These are phyloP conservation scores for Zoroaster sp. DNA, from an alignment of 53 echinoderm and acorn worm genomes.

Conservation along the genomic window DNA sequence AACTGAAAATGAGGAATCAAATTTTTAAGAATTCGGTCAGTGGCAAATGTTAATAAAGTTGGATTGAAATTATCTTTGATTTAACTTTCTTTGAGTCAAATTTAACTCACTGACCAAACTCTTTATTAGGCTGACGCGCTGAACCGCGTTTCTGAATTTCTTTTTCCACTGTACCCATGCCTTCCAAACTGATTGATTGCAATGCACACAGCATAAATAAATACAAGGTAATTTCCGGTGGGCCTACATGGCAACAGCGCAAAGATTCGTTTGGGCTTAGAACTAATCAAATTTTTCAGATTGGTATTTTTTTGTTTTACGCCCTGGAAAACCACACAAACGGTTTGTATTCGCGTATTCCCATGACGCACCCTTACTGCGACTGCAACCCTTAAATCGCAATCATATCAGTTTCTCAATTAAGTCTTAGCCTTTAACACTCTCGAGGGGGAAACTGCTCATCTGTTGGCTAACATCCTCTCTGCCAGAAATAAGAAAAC, in stretches of 20 bases:
- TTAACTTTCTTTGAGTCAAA: too few species aligned
- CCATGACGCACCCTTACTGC: neutral
- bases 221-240: neutral
- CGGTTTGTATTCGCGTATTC: neutral
- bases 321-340: neutral
- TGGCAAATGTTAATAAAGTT: too few species aligned
- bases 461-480: constrained; percentile 16
- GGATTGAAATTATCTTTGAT: too few species aligned
- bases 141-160: neutral
- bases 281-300: neutral
- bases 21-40: too few species aligned
- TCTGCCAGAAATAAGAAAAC: neutral
- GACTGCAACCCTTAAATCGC: neutral
- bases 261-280: neutral
- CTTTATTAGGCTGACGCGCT: neutral
- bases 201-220: neutral
- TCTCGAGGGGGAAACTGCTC: neutral
- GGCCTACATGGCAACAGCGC: neutral
- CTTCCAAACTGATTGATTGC: constrained; percentile 8
- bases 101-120: neutral
- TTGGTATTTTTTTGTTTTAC: neutral
- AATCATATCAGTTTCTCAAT: constrained; percentile 6
- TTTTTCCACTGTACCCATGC: neutral
- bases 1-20: too few species aligned
- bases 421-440: neutral